Evolutionary conservation across 2,888 invertebrate species (phyloP).

Genomic region (Amorpha juglandis): DNA sequence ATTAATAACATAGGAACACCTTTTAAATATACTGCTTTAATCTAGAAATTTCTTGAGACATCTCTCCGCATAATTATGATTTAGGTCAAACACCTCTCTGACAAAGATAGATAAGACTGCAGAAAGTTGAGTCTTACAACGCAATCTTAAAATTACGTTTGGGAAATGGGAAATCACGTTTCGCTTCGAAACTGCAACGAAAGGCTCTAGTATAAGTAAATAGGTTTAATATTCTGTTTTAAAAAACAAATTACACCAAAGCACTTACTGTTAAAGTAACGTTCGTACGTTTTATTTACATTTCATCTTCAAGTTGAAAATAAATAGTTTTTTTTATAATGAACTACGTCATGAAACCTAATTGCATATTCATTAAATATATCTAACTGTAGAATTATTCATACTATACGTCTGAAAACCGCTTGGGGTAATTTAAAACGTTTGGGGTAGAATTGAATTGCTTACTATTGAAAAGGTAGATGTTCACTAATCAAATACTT

Average conservation of each 20-base stretch:
- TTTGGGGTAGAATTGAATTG: constrained; percentile 6
- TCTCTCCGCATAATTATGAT: too few species aligned
- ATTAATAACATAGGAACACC: too few species aligned
- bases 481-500: background rate
- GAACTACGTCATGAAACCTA: constrained; percentile 9
- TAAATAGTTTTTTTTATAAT: constrained; percentile 5
- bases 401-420: constrained; percentile 2
- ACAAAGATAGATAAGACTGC: too few species aligned
- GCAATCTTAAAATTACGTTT: too few species aligned
- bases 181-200: too few species aligned
- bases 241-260: constrained; percentile 9
- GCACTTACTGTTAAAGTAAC: background rate
- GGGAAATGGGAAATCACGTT: too few species aligned
- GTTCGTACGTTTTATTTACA: background rate
- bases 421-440: constrained; percentile 13
- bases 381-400: constrained; percentile 15
- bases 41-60: too few species aligned
- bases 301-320: background rate
- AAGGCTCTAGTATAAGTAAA: background rate
- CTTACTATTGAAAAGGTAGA: constrained; percentile 3
- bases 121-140: too few species aligned
- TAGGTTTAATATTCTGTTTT: background rate
- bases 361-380: constrained; percentile 19
- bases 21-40: background rate
- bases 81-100: too few species aligned